Percentiles rank a stretch among this genome's conserved stretches.
These are phyloP conservation scores for Arctopsyche grandis DNA, from an alignment of 1,140 invertebrate species.

Conservation along the genomic window DNA sequence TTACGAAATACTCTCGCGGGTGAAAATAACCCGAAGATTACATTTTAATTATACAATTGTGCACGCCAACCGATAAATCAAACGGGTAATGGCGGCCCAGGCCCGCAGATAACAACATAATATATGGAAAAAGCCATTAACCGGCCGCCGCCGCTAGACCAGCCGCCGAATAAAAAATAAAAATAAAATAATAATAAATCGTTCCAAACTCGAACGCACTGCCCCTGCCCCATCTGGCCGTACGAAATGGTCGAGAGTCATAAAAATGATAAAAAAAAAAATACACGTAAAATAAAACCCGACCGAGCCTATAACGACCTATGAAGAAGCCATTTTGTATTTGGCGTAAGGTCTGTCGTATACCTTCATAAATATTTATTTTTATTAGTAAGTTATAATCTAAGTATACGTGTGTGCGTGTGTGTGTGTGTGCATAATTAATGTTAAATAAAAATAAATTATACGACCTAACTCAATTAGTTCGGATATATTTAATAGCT, in stretches of 20 bases:
- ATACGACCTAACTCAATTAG: too few relatives aligned
- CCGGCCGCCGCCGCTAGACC: slow-evolving; percentile 13
- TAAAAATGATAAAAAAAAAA: slow-evolving; percentile 6
- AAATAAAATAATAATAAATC: slow-evolving; percentile 42
- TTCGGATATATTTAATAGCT: too few relatives aligned
- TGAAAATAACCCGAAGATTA: slow-evolving; percentile 32
- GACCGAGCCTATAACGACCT: slow-evolving; percentile 28
- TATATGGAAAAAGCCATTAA: slow-evolving; percentile 44
- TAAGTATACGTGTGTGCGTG: too few relatives aligned
- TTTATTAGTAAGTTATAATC: too few relatives aligned
- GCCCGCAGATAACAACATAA: slow-evolving; percentile 41
- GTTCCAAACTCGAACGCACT: slow-evolving; percentile 20
- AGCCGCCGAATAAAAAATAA: slow-evolving; percentile 6
- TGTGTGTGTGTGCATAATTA: too few relatives aligned
- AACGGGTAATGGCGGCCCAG: slow-evolving; percentile 32
- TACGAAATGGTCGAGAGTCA: neutral
- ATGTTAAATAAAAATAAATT: too few relatives aligned
- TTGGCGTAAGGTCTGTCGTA: neutral
- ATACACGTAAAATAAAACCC: slow-evolving; percentile 16
- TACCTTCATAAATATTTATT: neutral
- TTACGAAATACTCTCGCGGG: slow-evolving; percentile 32
- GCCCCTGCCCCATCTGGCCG: slow-evolving; percentile 25
- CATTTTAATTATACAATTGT: slow-evolving; percentile 44
- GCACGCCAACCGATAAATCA: slow-evolving; percentile 36
- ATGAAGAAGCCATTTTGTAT: slow-evolving; percentile 40